Percentiles rank a stretch among this genome's conserved stretches.
Conservation (phyloP, 2,113 vertebrate species). For the Tupaia chinensis region DNA sequence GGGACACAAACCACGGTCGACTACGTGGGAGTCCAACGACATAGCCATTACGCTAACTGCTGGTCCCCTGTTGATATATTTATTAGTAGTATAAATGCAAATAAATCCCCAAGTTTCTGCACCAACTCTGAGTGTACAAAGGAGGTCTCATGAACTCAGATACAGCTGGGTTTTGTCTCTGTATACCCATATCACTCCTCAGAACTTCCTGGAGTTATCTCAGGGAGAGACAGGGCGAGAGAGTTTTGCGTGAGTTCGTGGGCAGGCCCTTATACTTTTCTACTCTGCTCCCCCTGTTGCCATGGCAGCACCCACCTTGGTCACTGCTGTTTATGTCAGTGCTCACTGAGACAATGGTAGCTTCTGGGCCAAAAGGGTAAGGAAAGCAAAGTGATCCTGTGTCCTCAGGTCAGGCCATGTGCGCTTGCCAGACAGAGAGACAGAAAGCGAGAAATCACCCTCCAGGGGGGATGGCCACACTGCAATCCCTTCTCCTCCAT, state of each 20-base stretch:
- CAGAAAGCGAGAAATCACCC: too few species aligned
- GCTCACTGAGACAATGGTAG: neutral
- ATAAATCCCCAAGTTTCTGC: neutral
- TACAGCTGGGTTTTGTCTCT: neutral
- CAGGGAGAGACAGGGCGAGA: neutral
- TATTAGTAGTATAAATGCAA: neutral
- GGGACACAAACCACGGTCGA: too few species aligned
- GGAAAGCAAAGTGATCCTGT: neutral
- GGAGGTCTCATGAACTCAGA: neutral
- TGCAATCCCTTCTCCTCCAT: too few species aligned
- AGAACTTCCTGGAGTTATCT: neutral
- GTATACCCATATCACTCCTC: neutral
- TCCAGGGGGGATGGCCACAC: too few species aligned
- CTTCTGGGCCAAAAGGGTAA: neutral
- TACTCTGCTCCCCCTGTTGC: neutral
- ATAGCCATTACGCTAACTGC: too few species aligned
- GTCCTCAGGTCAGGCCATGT: neutral
- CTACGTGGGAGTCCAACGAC: too few species aligned
- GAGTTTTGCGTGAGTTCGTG: neutral
- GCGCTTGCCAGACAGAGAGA: too few species aligned
- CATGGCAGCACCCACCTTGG: neutral
- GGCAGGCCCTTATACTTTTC: rapidly evolving
- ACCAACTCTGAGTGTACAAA: neutral
- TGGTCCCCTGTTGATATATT: neutral
- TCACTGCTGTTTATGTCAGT: rapidly evolving